Conservation (phyloP, 2,888 invertebrate genomes). For the Ellobium chinense region DNA sequence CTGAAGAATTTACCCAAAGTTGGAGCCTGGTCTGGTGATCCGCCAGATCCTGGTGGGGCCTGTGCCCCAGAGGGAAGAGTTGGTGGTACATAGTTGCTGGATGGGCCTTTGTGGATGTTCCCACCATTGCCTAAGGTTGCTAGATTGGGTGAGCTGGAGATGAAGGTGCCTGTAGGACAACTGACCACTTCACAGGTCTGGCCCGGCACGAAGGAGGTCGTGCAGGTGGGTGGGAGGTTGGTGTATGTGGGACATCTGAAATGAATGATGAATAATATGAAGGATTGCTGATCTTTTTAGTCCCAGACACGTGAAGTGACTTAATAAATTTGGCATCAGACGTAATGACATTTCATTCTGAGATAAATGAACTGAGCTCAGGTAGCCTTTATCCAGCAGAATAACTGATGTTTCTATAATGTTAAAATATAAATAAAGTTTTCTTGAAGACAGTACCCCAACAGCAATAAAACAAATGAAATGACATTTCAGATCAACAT, state of each 20-base stretch:
- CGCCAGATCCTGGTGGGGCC: conserved; percentile 65
- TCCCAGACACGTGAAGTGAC: too few species aligned
- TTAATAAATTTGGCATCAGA: too few species aligned
- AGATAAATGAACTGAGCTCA: too few species aligned
- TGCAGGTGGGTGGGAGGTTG: conserved; percentile 65
- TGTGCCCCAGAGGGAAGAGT: conserved; percentile 60
- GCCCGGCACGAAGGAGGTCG: conserved; percentile 49
- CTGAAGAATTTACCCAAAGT: conserved; percentile 57
- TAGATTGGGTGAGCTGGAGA: conserved; percentile 65
- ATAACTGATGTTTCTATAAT: too few species aligned
- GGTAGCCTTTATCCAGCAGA: too few species aligned
- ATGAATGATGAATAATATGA: background rate
- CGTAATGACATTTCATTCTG: too few species aligned
- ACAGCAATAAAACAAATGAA: too few species aligned
- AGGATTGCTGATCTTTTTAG: too few species aligned
- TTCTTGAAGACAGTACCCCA: too few species aligned
- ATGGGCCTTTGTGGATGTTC: conserved; percentile 55
- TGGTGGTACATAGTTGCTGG: conserved; percentile 53
- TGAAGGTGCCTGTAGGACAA: conserved; percentile 62
- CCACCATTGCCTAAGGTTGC: conserved; percentile 64
- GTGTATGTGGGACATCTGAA: conserved; percentile 67
- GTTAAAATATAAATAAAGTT: too few species aligned
- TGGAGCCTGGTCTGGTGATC: conserved; percentile 59
- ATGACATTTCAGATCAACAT: too few species aligned
- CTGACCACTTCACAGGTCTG: conserved; percentile 59